A percentile compares a stretch with the other conserved stretches of the same genome.
These are phyloP conservation scores for Campylomormyrus numenius DNA, from an alignment of 2,113 vertebrate genomes.

Conservation along the genomic window DNA sequence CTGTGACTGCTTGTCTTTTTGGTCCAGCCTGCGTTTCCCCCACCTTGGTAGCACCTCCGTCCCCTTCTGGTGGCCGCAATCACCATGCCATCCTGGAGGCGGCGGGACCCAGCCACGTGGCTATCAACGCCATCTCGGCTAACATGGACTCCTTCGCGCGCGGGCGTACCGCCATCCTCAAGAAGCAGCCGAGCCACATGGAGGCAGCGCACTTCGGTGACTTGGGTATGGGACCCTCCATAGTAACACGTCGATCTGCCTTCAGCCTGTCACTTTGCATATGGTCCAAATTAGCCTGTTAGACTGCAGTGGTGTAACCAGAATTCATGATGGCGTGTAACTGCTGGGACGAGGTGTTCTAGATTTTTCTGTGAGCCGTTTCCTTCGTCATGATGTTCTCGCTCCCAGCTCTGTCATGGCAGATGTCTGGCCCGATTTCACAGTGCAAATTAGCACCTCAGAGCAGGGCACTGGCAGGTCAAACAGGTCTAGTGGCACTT, in stretches of 20 bases:
- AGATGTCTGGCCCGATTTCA: not conserved
- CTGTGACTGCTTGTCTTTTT: not conserved
- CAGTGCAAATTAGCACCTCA: not conserved
- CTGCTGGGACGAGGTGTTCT: not conserved
- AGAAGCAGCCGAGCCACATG: constrained; percentile 95
- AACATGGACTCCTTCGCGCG: constrained; percentile 98
- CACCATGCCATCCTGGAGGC: constrained; percentile 89
- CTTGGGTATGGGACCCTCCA: constrained; percentile 65
- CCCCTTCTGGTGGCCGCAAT: constrained; percentile 74
- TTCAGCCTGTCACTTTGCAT: not conserved
- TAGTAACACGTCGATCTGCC: not conserved
- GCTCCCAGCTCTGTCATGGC: not conserved
- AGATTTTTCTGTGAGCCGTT: not conserved
- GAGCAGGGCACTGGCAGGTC: not conserved
- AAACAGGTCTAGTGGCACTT: not conserved
- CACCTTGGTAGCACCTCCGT: constrained; percentile 65
- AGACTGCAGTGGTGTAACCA: not conserved
- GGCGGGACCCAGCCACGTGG: constrained; percentile 93
- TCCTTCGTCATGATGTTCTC: not conserved
- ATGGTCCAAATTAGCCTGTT: not conserved
- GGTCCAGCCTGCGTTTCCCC: constrained; percentile 18
- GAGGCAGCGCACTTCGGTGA: constrained; percentile 96
- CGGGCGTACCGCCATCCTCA: constrained; percentile 89
- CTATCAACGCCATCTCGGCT: constrained; percentile 95
- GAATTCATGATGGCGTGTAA: not conserved